Percentiles rank a stretch among this genome's conserved stretches.
Evolutionary conservation across 1,140 invertebrate genomes (phyloP).

Genomic region (Matsumurasca onukii): DNA sequence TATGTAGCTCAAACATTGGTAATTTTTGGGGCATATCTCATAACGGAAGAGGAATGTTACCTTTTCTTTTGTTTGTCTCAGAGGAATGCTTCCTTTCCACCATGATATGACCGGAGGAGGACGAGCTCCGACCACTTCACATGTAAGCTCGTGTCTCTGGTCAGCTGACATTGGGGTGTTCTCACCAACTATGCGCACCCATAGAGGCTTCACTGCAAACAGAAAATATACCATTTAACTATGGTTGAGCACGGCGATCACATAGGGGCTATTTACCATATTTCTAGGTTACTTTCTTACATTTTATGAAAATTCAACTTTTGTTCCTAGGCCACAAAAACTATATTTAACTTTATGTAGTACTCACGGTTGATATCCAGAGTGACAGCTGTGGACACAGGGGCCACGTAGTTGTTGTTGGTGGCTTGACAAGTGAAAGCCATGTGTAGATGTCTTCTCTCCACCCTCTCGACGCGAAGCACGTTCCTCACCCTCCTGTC

Average conservation of each 20-base stretch:
- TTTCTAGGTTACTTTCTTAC: too few relatives aligned
- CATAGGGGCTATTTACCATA: too few relatives aligned
- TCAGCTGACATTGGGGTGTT: slow-evolving; percentile 77
- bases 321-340: too few relatives aligned
- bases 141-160: slow-evolving; percentile 73
- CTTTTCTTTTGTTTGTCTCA: slow-evolving; percentile 69
- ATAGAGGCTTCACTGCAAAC: slow-evolving; percentile 71
- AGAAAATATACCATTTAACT: not conserved
- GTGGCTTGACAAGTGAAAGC: slow-evolving; percentile 71
- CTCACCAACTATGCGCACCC: slow-evolving; percentile 71
- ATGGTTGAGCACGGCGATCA: too few relatives aligned
- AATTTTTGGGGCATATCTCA: too few relatives aligned
- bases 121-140: slow-evolving; percentile 77
- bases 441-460: slow-evolving; percentile 64
- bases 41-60: too few relatives aligned
- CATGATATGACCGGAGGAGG: slow-evolving; percentile 82
- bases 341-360: too few relatives aligned
- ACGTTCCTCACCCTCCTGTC: slow-evolving; percentile 66
- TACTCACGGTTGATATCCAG: slow-evolving; percentile 78
- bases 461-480: slow-evolving; percentile 61
- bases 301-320: too few relatives aligned
- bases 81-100: slow-evolving; percentile 74
- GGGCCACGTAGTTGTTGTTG: slow-evolving; percentile 73
- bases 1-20: too few relatives aligned
- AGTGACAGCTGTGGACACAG: slow-evolving; percentile 69